Percentiles rank a stretch among this genome's conserved stretches.
These are phyloP conservation scores for Musca vetustissima DNA, from an alignment of 1,140 invertebrate genomes.

Conservation along the genomic window DNA sequence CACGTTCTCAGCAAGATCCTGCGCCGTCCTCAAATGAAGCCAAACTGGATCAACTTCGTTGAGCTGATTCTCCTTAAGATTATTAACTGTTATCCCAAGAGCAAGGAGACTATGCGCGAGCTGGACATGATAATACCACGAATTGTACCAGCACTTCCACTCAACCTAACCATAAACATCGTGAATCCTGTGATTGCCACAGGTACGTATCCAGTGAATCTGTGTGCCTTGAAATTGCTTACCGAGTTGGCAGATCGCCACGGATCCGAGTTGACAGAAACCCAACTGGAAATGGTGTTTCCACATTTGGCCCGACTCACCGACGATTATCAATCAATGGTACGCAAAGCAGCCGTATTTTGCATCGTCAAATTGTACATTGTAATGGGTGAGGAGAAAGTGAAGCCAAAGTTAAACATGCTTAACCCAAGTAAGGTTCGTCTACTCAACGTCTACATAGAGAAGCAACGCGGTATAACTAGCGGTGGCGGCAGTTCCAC, in stretches of 20 bases:
- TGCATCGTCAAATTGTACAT: constrained; percentile 92
- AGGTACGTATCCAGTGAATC: constrained; percentile 80
- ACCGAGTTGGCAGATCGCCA: constrained; percentile 79
- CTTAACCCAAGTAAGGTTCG: constrained; percentile 78
- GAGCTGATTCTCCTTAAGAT: constrained; percentile 87
- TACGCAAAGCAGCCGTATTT: constrained; percentile 92
- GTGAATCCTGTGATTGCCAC: constrained; percentile 79
- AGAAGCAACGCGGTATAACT: constrained; percentile 45
- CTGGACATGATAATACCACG: constrained; percentile 65
- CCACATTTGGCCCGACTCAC: constrained; percentile 85
- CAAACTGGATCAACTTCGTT: constrained; percentile 80
- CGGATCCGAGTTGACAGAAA: constrained; percentile 69
- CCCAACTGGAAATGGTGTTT: constrained; percentile 78
- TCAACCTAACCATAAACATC: constrained; percentile 66
- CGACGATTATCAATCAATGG: constrained; percentile 85
- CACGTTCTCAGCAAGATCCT: constrained; percentile 80
- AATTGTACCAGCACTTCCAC: constrained; percentile 72
- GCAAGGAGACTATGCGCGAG: constrained; percentile 67
- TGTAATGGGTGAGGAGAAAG: constrained; percentile 78
- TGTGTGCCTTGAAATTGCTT: constrained; percentile 91
- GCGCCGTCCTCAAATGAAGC: constrained; percentile 70
- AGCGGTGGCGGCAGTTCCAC: constrained; percentile 43
- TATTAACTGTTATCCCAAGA: constrained; percentile 78
- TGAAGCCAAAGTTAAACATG: constrained; percentile 75
- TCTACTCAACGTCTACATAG: constrained; percentile 50